Evolutionary conservation across 1,140 invertebrate species (phyloP), one percentile per base, ranked within the genome.

Genomic region (Euborellia annulipes): DNA sequence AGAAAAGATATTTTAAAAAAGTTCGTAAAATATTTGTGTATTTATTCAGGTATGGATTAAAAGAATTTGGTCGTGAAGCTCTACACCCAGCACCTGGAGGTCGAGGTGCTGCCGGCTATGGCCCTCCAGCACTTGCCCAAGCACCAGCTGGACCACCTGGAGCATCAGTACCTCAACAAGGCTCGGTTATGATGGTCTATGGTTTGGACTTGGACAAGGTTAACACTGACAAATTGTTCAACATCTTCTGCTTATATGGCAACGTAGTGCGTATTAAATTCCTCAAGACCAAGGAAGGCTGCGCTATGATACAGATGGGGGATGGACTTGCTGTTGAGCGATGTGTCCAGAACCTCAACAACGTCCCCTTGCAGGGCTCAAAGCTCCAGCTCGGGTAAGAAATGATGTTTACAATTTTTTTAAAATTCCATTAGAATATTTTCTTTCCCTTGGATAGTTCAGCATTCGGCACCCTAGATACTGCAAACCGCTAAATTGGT

Each of bases 271-370:
- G 90, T 75, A 84, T 97, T 52, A 98, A 98, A 69, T 98, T 98
- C 67, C 70, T 98, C 62, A 96, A 95, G 69, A 95, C 88, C 44
- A 98, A 98, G 69, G 91, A 96, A 60, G 94, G 94, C 43, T 94
- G 92, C 46, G 93, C 93, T n/a, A 98, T 99, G 93, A 86, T 98
- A 48, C 92, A 98, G 63, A 93, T 99, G 90, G 92, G 92, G 11
- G 91, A 96, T 63, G 76, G 78, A n/a, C 74, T 89, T 39, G 85
- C 92, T 6, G 90, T 96, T 2, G 90, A 96, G 63, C 70, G 92
- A 54, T 91, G 85, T 60, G 82, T 98, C 41, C 84, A 87, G 55
- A 90, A 96, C 64, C 72, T 98, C 43, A 95, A 96, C 69, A 90
- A 93, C 60, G 78, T 84, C 50, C 80, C 79, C 20, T 22, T 48